phyloP scores from a whole-genome alignment of 1,140 invertebrate species.

The Leptinotarsa defecta region DNA sequence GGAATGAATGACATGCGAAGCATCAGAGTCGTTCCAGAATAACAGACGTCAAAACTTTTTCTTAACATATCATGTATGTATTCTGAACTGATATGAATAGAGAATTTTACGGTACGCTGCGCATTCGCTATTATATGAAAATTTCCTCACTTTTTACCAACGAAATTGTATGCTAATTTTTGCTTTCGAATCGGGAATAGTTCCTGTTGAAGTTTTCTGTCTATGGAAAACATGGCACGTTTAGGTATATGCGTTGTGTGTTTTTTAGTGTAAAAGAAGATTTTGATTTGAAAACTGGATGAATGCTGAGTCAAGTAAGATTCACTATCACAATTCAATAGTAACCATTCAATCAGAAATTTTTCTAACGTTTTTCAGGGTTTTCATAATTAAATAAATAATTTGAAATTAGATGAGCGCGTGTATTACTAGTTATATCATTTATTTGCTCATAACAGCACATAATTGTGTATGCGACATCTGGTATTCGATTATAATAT shows the following conservation, averaged over 20 bases:
- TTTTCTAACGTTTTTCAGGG: too few species aligned
- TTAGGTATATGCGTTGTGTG: not conserved
- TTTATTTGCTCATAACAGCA: too few species aligned
- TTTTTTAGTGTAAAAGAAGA: not conserved
- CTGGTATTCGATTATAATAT: too few species aligned
- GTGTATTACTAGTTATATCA: too few species aligned
- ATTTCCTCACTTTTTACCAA: conserved; percentile 34
- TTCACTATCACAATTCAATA: too few species aligned
- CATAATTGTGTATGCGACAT: too few species aligned
- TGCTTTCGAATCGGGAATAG: conserved; percentile 24
- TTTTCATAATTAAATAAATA: too few species aligned
- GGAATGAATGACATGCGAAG: conserved; percentile 39
- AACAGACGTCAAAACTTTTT: conserved; percentile 41
- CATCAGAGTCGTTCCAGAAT: conserved; percentile 29
- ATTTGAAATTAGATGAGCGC: too few species aligned
- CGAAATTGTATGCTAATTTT: conserved; percentile 31
- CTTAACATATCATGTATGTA: conserved; percentile 36
- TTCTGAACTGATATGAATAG: conserved; percentile 39
- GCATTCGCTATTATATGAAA: conserved; percentile 38
- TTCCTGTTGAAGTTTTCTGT: conserved; percentile 24
- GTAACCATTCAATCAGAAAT: too few species aligned
- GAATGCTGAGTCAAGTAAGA: too few species aligned
- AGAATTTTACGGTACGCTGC: conserved; percentile 32
- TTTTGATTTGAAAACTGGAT: too few species aligned
- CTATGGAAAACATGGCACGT: conserved; percentile 7